phyloP scores from a whole-genome alignment of 2,797 vertebrate species.

The Gephyroberyx darwinii region DNA sequence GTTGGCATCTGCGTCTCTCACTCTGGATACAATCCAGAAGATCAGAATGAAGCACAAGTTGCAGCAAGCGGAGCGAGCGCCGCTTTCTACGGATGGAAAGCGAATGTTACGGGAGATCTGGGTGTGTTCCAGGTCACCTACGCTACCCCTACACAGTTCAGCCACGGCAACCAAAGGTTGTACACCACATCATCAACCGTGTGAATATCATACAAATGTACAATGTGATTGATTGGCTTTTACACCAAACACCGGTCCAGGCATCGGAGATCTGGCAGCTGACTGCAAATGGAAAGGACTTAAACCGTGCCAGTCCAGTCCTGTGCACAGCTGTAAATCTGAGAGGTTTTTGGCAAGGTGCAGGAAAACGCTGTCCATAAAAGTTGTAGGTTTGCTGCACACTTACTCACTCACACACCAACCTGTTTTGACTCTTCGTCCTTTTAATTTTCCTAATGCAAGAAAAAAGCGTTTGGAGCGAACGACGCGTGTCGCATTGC shows the following conservation, averaged over 20 bases:
- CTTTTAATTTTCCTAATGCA: slow-evolving; percentile 16
- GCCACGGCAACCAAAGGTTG: neutral
- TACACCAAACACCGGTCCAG: neutral
- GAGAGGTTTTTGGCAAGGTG: slow-evolving; percentile 12
- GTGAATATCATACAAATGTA: neutral
- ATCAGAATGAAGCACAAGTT: neutral
- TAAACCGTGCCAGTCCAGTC: neutral
- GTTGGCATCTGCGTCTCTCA: neutral
- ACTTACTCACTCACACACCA: slow-evolving; percentile 22
- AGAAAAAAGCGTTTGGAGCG: slow-evolving; percentile 2
- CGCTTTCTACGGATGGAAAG: slow-evolving; percentile 18
- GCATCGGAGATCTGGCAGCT: neutral
- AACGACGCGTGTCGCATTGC: neutral
- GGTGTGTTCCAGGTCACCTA: neutral
- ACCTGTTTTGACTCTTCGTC: slow-evolving; percentile 13
- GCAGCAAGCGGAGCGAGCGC: neutral
- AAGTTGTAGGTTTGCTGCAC: neutral
- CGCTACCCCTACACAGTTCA: slow-evolving; percentile 3
- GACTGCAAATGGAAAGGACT: slow-evolving; percentile 1
- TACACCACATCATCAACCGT: neutral
- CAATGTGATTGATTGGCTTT: neutral
- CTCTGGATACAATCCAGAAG: neutral
- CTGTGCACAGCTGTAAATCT: slow-evolving; percentile 2
- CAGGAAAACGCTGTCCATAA: slow-evolving; percentile 1
- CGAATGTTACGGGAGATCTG: slow-evolving; percentile 5